phyloP scores from a whole-genome alignment of 1,140 invertebrate species.

The Rhagoletis zephyria region DNA sequence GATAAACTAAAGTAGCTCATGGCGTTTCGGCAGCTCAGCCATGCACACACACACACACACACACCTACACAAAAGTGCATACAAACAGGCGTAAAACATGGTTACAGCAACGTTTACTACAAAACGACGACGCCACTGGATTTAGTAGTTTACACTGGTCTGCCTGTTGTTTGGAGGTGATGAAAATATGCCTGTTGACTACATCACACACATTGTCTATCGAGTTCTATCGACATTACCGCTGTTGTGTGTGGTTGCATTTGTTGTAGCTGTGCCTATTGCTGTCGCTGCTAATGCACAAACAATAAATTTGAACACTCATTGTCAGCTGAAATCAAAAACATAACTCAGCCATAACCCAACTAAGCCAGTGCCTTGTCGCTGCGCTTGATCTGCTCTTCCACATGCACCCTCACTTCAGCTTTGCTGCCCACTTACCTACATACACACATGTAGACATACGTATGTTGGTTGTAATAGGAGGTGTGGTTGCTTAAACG shows the following conservation, averaged over 20 bases:
- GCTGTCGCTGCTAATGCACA: constrained; percentile 59
- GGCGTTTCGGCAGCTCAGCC: background rate
- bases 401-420: background rate
- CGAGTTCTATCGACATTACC: constrained; percentile 12
- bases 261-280: background rate
- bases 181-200: constrained; percentile 43
- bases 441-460: too few species aligned
- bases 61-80: too few species aligned
- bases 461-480: background rate
- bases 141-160: background rate
- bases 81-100: background rate
- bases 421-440: background rate
- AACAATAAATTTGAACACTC: constrained; percentile 48
- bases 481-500: background rate
- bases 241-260: background rate
- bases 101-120: constrained; percentile 3
- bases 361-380: background rate
- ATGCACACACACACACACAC: background rate
- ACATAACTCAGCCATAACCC: constrained; percentile 41
- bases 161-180: constrained; percentile 6
- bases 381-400: background rate
- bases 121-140: background rate
- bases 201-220: background rate
- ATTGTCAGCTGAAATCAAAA: constrained; percentile 47
- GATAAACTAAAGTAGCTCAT: constrained; percentile 27